A percentile compares a stretch with the other conserved stretches of the same genome.
phyloP scores from a whole-genome alignment of 2,888 invertebrate genomes.

The Drosophila borealis region DNA sequence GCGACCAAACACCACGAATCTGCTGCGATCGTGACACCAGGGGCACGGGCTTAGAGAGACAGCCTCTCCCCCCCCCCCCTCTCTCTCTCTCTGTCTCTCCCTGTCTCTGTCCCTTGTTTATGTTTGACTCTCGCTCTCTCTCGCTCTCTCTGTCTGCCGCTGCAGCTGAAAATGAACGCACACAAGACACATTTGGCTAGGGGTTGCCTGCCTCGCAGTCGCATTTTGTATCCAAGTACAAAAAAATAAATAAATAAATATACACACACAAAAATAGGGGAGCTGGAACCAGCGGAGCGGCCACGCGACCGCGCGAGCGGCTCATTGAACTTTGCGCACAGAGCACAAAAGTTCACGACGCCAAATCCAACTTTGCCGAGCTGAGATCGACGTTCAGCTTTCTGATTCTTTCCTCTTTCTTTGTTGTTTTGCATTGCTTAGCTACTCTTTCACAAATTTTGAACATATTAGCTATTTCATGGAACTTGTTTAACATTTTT shows the following conservation, averaged over 20 bases:
- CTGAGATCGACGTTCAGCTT: conserved; percentile 45
- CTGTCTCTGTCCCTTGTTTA: conserved; percentile 1
- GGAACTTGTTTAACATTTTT: too few species aligned
- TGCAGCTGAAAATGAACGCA: conserved; percentile 73
- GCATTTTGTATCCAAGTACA: conserved; percentile 41
- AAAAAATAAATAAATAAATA: conserved; percentile 5
- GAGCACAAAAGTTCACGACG: conserved; percentile 69
- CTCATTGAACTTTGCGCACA: conserved; percentile 74
- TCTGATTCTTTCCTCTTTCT: conserved; percentile 15
- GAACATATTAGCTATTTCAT: neutral
- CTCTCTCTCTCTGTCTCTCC: conserved; percentile 3
- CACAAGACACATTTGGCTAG: conserved; percentile 61
- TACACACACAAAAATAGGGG: conserved; percentile 62
- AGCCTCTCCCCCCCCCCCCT: conserved; percentile 8
- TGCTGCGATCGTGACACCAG: conserved; percentile 28
- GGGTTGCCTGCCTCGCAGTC: conserved; percentile 48
- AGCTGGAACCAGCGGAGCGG: conserved; percentile 39
- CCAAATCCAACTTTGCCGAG: conserved; percentile 62
- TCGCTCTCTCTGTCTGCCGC: conserved; percentile 17
- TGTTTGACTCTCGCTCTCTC: conserved; percentile 1
- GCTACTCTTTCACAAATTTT: neutral
- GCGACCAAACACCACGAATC: conserved; percentile 64
- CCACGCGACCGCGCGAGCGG: conserved; percentile 43
- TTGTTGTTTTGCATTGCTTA: conserved; percentile 1
- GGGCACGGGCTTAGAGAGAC: conserved; percentile 72